Base-by-base conservation (phyloP, 2,888 invertebrate genomes). In the Latrodectus elegans region DNA sequence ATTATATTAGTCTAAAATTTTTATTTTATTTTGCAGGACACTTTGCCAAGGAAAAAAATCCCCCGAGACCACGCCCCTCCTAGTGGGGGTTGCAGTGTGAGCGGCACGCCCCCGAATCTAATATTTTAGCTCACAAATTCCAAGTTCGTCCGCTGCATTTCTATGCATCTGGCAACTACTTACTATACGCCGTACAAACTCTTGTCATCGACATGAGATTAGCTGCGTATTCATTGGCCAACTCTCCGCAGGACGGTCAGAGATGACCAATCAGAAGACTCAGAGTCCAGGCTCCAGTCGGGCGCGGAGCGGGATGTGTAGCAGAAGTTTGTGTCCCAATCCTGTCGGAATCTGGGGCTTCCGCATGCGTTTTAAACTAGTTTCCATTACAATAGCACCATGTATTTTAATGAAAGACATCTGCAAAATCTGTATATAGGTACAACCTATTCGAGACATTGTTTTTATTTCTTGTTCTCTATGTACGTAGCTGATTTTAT, bases 71-170 rank as follows among this genome's bases (percentile, higher is more conserved):
- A 82, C 87, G 73, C 87, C 87, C 81, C 78, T 87, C 10, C 68
- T 87, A 10, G 75, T 26, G 75, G 80, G 80, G 80, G 81, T 68
- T 76, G 86, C 86, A 72, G 86, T 86, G 86, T 86, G 86, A 86
- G 79, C 76, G 75, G 71, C 76, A 84, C 84, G 72, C 65, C 84
- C 75, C 82, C 75, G 12, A 68, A 12, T 12, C 17, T 68, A 8
- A 12, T 68, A 17, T 10, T 15, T 15, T 60, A 12, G 12, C 60
- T 15, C 60, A 60, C 12, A 15, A 60, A 60, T n/a, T 60, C 60
- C 6, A n/a, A 60, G 60, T 60, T 60, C n/a, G 60, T 60, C 60
- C 60, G 60, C n/a, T 60, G 60, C 60, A 60, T 8, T 11, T 60
- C n/a, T 10, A 12, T 60, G 60, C 60, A 60, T 60, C 60, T 15